Evolutionary conservation across 1,140 invertebrate species (phyloP).

Genomic region (Dinothrombium tinctorium): DNA sequence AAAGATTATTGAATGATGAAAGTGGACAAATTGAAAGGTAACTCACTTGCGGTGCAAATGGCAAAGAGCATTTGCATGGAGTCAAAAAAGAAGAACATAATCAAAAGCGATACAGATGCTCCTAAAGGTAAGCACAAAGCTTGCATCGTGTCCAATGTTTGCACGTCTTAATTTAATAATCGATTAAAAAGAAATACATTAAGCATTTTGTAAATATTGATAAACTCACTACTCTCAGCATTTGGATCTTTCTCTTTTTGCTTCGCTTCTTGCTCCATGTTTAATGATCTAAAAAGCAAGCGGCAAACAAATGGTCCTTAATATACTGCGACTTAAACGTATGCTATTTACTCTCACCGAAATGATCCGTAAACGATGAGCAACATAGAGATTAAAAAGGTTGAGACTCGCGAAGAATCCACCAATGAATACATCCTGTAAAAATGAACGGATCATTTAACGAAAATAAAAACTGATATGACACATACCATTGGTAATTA

Average conservation of each 20-base stretch:
- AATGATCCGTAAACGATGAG: constrained; percentile 69
- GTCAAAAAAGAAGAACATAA: constrained; percentile 98
- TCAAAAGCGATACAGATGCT: constrained; percentile 75
- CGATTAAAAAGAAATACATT: constrained; percentile 5
- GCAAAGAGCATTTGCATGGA: constrained; percentile 93
- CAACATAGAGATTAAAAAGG: constrained; percentile 87
- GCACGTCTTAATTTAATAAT: constrained; percentile 34
- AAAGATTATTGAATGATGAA: constrained; percentile 15
- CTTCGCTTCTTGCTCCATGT: constrained; percentile 76
- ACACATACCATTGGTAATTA: too few relatives aligned
- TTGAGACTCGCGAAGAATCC: constrained; percentile 85
- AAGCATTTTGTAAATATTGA: constrained; percentile 6
- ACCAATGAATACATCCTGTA: constrained; percentile 81
- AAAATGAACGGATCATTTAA: too few relatives aligned
- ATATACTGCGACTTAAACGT: background rate
- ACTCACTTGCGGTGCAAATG: constrained; percentile 80
- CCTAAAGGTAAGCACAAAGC: constrained; percentile 84
- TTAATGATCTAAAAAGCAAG: constrained; percentile 45
- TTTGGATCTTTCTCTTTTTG: constrained; percentile 48
- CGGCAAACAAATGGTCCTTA: constrained; percentile 7
- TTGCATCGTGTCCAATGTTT: constrained; percentile 87
- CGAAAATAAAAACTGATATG: too few relatives aligned
- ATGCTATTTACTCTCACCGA: background rate
- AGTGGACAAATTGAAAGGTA: constrained; percentile 1
- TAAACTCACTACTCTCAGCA: constrained; percentile 15